A percentile compares a stretch with the other conserved stretches of the same genome.
phyloP scores from a whole-genome alignment of 2,797 vertebrate genomes.

The Balearica regulorum region DNA sequence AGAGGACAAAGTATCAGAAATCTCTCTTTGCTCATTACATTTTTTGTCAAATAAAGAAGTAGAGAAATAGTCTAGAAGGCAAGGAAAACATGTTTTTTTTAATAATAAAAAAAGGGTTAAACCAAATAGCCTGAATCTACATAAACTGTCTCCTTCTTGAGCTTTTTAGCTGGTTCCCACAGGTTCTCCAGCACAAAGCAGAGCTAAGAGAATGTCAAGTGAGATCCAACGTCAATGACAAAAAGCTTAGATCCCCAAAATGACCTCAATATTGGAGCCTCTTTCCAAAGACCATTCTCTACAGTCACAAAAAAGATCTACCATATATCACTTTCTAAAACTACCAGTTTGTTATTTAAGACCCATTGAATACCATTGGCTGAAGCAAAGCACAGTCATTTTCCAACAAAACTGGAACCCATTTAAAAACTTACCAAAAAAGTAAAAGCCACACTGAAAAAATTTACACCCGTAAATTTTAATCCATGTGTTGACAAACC shows the following conservation, averaged over 20 bases:
- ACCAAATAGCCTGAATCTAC: neutral
- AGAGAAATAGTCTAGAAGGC: constrained; percentile 85
- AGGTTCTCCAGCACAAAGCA: neutral
- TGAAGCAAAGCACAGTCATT: neutral
- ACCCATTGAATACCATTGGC: neutral
- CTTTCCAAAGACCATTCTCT: neutral
- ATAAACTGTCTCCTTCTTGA: neutral
- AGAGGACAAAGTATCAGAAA: constrained; percentile 91
- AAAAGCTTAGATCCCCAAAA: neutral
- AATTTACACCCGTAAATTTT: neutral
- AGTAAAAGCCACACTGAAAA: neutral
- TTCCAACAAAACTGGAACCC: neutral
- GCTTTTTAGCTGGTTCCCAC: neutral
- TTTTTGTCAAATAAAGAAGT: constrained; percentile 81
- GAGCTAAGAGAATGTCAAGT: neutral
- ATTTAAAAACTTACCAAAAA: neutral
- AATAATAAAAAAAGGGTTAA: neutral
- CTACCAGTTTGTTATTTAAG: neutral
- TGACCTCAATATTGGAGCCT: neutral
- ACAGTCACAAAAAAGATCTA: neutral
- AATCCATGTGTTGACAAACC: neutral
- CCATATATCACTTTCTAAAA: neutral
- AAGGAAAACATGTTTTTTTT: neutral
- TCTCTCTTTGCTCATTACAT: constrained; percentile 71
- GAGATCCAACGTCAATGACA: neutral